phyloP scores from a whole-genome alignment of 2,888 invertebrate genomes.

The Frankliniella fusca region DNA sequence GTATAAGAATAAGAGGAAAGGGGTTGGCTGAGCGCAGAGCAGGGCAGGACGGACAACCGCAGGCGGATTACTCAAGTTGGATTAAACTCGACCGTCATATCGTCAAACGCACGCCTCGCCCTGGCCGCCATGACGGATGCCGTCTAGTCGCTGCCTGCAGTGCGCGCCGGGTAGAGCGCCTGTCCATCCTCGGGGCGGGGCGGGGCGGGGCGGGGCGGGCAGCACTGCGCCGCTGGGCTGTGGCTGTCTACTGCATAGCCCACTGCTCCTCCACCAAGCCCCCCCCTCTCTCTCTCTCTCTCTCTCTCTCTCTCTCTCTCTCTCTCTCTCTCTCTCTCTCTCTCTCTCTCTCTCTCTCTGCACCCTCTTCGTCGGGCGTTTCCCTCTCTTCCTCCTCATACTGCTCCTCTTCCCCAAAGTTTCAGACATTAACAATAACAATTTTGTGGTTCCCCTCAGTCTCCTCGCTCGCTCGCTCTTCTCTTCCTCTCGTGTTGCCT shows the following conservation, averaged over 20 bases:
- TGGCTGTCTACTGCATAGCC: background rate
- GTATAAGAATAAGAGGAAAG: too few relatives aligned
- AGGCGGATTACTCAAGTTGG: too few relatives aligned
- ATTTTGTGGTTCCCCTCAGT: background rate
- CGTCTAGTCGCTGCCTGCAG: too few relatives aligned
- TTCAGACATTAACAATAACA: slow-evolving; percentile 25
- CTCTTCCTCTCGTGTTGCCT: background rate
- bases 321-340: background rate
- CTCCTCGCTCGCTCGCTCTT: background rate
- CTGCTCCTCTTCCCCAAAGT: background rate
- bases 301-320: background rate
- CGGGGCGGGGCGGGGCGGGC: too few relatives aligned
- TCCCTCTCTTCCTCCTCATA: background rate
- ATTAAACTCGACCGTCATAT: too few relatives aligned
- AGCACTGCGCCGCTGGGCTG: background rate
- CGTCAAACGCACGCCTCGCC: too few relatives aligned
- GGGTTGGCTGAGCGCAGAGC: too few relatives aligned
- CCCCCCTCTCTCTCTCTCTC: background rate
- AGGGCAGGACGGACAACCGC: too few relatives aligned
- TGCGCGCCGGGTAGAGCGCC: too few relatives aligned
- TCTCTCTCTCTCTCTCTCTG: background rate
- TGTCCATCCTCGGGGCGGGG: too few relatives aligned
- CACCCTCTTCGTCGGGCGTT: background rate
- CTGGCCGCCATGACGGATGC: too few relatives aligned
- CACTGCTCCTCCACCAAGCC: too few relatives aligned